Base-by-base conservation (phyloP, 1,140 invertebrate genomes). In the Drosophila chauvacae region DNA sequence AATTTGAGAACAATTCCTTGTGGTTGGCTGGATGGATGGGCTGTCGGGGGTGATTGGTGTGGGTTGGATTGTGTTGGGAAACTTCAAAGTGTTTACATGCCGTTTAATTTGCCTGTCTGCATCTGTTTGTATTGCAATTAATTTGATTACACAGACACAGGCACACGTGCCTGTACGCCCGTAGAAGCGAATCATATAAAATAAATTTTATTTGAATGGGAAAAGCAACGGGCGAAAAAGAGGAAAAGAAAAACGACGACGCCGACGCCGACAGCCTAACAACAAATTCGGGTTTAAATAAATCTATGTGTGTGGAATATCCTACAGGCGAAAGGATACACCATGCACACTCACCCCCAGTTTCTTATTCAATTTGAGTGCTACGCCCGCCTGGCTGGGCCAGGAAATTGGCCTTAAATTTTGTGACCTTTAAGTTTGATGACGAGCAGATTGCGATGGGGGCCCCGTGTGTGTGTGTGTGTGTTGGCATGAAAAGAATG, bases 81-180 rank as follows among this genome's bases (percentile, higher is more conserved):
- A 86, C 83, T 82, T 86, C 83, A 87, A 86, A 86, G 83, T 87
- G 83, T 87, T 86, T 87, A 80, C 83, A 77, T 64, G 84, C 83
- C 83, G 71, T 86, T 86, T 86, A 86, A 86, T 86, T 86, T 86
- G 56, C 68, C 71, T 88, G 84, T 80, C 80, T 87, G 84, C 77
- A 59, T 83, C 74, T 87, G 85, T 87, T 88, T 87, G 84, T 80
- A 68, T 72, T 77, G 80, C 84, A 87, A 87, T 87, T 87, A 87
- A 87, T 87, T 88, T 88, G 78, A 83, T 88, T 83, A 87, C 84
- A 80, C 53, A 75, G 59, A 81, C 30, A 68, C 47, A 58, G 35
- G 47, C 61, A 70, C 75, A 65, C 64, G 55, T 14, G 37, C 42
- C 7, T 2, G 11, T 1, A 48, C n/a, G 57, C 80, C 71, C 80